Evolutionary conservation across 2,888 invertebrate species (phyloP), one percentile per base, ranked within the genome.

Genomic region (Dicyrtoma fusca): DNA sequence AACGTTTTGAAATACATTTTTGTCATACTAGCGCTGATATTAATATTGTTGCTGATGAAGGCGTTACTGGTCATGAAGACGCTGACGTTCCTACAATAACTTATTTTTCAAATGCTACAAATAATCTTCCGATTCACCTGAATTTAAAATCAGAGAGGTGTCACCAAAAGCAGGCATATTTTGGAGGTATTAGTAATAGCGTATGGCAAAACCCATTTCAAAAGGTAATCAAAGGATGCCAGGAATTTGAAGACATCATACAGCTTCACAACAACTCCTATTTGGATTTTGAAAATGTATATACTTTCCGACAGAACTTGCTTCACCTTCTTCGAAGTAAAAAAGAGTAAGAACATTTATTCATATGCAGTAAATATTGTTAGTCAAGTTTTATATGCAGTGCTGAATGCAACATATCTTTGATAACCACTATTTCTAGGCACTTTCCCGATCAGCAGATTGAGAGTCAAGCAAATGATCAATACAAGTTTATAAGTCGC

Each of bases 111-210:
- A 70, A 70, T 34, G 34, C 57, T 51, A 44, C 62, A 11, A 62
- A 59, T 17, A 19, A 26, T 11, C 17, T 42, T 47, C 53, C 53
- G 0, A 34, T 34, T 34, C 8, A 8, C 34, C 34, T 34, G 34
- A 34, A 34, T 34, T 34, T 8, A 3, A 34, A 34, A 34, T 34
- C 8, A 8, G 34, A 34, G 8, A 34, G n/a, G n/a, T n/a, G 2
- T 26, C 21, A 21, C 51, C n/a, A n/a, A 14, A 13, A 3, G 13
- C 34, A 53, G 4, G 11, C 65, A 21, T 68, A 63, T 13, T 75
- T 75, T 69, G 76, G 73, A n/a, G 68, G 34, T 34, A 34, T 79
- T 14, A 76, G 79, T 25, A 79, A 79, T 57, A 76, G 76, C 44
- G 21, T 69, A 25, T 62, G 69, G 26, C 73, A 74, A 49, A 74